phyloP scores from a whole-genome alignment of 2,113 vertebrate genomes.

The Hydrolagus affinis region DNA sequence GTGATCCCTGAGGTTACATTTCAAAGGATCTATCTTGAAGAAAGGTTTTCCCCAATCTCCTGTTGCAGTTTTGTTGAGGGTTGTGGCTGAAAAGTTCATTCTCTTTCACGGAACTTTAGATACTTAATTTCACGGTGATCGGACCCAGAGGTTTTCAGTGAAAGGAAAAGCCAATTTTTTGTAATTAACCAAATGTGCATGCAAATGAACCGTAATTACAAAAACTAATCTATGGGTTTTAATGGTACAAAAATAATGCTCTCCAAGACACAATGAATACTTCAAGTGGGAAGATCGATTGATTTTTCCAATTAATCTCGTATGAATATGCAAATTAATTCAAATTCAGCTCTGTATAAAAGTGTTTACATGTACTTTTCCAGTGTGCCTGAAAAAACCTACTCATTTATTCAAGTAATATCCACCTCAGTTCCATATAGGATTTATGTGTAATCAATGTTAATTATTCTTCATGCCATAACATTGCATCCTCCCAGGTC shows the following conservation, averaged over 20 bases:
- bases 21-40: too few species aligned
- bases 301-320: constrained; percentile 2
- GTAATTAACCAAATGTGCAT: constrained; percentile 6
- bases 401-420: too few species aligned
- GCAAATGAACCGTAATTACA: constrained; percentile 18
- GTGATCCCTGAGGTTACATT: too few species aligned
- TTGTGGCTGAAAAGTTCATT: too few species aligned
- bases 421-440: too few species aligned
- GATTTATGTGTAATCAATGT: background rate
- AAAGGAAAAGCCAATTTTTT: background rate
- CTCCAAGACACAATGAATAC: background rate
- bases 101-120: background rate
- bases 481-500: background rate
- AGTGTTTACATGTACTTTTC: too few species aligned
- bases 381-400: too few species aligned
- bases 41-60: too few species aligned
- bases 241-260: constrained; percentile 9
- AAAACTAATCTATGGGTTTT: background rate
- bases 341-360: background rate
- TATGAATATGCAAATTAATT: constrained; percentile 12
- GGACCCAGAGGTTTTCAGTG: background rate
- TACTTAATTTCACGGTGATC: background rate
- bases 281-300: background rate
- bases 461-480: constrained; percentile 13
- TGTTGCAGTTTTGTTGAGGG: too few species aligned